Evolutionary conservation across 2,888 invertebrate species (phyloP).

Genomic region (Lasioglossum vierecki): DNA sequence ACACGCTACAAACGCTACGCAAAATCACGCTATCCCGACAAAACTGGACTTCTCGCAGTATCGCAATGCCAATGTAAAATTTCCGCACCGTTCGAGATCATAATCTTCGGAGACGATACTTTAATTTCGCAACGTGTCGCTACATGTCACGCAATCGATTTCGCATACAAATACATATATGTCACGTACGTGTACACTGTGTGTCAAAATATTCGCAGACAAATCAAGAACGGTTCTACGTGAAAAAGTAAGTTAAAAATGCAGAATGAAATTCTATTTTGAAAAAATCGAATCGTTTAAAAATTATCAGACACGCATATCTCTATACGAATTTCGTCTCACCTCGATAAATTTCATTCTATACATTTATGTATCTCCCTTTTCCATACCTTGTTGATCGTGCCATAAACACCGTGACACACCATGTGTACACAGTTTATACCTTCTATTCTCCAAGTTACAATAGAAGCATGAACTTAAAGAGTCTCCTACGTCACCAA

Average conservation of each 20-base stretch:
- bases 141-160: constrained; percentile 26
- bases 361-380: background rate
- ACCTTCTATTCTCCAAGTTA: background rate
- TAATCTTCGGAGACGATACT: constrained; percentile 6
- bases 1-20: constrained; percentile 13
- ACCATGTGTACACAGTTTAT: background rate
- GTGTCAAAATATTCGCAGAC: background rate
- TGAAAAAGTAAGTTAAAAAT: background rate
- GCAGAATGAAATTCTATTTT: background rate
- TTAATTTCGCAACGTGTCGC: constrained; percentile 21
- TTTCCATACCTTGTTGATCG: background rate
- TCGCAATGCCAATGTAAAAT: constrained; percentile 18
- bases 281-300: too few species aligned
- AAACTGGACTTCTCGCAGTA: background rate
- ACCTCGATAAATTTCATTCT: background rate
- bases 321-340: background rate
- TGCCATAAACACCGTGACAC: background rate
- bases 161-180: constrained; percentile 1
- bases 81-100: background rate
- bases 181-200: background rate
- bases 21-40: constrained; percentile 20
- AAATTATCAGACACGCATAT: background rate
- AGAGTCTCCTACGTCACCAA: background rate
- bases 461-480: background rate
- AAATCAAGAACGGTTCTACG: background rate